Base-by-base conservation (phyloP, 2,888 invertebrate genomes). In the Dicyrtomina minuta region DNA sequence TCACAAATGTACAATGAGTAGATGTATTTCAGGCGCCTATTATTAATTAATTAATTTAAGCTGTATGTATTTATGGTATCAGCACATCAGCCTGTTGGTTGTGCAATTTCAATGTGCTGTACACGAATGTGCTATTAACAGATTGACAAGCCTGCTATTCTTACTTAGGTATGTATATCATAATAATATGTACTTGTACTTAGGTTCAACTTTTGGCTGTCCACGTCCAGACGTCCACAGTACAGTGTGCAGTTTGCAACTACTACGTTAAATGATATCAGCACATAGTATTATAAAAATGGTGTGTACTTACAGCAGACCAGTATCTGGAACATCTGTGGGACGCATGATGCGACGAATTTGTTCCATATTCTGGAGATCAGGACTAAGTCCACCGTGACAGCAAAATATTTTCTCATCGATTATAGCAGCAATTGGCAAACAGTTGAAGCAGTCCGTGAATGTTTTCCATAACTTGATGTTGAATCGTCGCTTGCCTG, bases 331-430 rank as follows among this genome's bases (percentile, higher is more conserved):
- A 8, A 70, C 70, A 70, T 70, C 72, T 0, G 70, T 72, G 8
- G 72, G 72, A 1, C 72, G 53, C 72, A 72, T 72, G 3, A 72
- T 70, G 17, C 67, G 53, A 26, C 72, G 66, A 58, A 72, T 72
- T 49, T 72, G 72, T 67, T 72, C 72, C 96, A 97, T 96, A 79
- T 91, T 89, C 83, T 96, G 96, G 78, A 97, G 84, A 83, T 97
- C 97, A 41, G 97, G 97, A 84, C 95, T 96, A 67, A 93, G 86
- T 26, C 93, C 94, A 67, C 93, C 93, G 80, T 94, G 93, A 82
- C 98, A 98, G 84, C 98, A 99, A 86, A 99, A 98, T 79, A 99
- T 93, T 83, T 98, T 97, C 84, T 99, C 98, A 82, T 99, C 98
- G 76, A 99, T 96, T 75, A 99, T 98, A 68, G 99, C 99, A 66